Base-by-base conservation (phyloP, 2,797 vertebrate genomes). In the Chlorospingus semifuscus region DNA sequence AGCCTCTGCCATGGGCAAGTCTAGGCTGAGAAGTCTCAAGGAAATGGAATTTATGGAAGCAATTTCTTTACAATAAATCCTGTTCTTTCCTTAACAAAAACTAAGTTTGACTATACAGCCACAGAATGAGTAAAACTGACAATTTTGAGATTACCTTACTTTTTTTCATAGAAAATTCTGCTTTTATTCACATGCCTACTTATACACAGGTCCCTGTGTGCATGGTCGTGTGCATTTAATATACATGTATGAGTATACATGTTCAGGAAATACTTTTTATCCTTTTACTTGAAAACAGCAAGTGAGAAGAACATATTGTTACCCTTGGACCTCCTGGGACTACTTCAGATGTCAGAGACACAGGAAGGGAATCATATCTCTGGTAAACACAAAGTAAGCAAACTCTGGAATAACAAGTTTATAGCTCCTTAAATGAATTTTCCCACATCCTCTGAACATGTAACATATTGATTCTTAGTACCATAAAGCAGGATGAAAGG, bases 341-440 rank as follows among this genome's bases (percentile, higher is more conserved):
- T 5, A 20, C 50, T 72, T 89, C 87, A 94, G 50, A 82, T 77
- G 44, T 37, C 61, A 64, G 82, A 96, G 84, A 85, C 83, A 79
- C 71, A 75, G 93, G 91, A 96, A 83, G 49, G 49, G 57, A 96
- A 89, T 94, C 42, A 20, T 78, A 90, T 88, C 72, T 94, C 80
- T 94, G 41, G 56, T 49, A 96, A 52, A 81, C 71, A 94, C 49
- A 87, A 95, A 96, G 63, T 42, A 90, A 95, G 66, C 87, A 89
- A 81, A 56, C 88, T 93, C 59, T 65, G 68, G 94, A 52, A 94
- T 92, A 90, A 86, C 82, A 81, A 53, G 56, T 78, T 96, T 93
- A 95, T 69, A 89, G 44, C 30, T 96, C 60, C 80, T 95, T 85
- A 91, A 95, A 83, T 53, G 20, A 92, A 70, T 94, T 97, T 90